phyloP scores from a whole-genome alignment of 2,797 vertebrate genomes.

The Propithecus perrieri region DNA sequence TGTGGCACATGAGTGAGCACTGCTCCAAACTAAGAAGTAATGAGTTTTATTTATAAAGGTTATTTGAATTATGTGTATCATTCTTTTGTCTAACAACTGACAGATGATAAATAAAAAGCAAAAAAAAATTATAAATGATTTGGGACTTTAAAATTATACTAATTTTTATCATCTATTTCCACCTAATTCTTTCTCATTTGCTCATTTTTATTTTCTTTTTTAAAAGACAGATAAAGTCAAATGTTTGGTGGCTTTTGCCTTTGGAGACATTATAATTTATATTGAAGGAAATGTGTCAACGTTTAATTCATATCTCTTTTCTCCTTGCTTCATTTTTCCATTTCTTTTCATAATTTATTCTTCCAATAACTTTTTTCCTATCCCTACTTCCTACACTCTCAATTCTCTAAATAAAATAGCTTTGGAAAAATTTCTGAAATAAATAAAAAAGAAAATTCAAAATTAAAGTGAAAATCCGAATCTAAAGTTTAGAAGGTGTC shows the following conservation, averaged over 20 bases:
- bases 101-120: background rate
- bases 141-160: background rate
- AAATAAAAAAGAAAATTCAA: background rate
- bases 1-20: background rate
- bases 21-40: background rate
- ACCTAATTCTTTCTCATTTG: background rate
- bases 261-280: background rate
- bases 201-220: background rate
- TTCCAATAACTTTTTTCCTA: background rate
- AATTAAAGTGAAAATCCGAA: background rate
- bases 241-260: background rate
- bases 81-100: background rate
- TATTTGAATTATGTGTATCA: background rate
- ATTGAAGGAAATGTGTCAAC: background rate
- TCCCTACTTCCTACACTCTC: background rate
- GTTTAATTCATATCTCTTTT: constrained; percentile 12
- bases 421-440: background rate
- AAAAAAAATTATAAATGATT: background rate
- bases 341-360: background rate
- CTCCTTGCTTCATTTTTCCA: background rate
- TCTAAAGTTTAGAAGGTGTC: background rate
- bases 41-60: background rate
- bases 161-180: background rate
- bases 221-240: background rate
- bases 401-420: background rate